Conservation (phyloP, 2,113 vertebrate species). For the Pollachius pollachius region DNA sequence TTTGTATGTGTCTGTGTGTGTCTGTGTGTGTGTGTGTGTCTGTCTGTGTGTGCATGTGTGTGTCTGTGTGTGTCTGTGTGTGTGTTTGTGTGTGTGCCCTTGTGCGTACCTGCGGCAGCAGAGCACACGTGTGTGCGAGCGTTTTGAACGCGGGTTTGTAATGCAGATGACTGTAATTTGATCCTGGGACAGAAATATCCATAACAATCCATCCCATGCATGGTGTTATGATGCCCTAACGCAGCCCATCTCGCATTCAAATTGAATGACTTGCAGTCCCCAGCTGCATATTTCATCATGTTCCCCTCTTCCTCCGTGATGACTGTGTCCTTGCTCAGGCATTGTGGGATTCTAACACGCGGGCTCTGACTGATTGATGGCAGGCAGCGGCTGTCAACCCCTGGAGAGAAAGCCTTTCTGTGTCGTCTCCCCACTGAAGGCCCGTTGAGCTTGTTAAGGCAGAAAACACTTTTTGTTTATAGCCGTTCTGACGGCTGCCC, state of each 20-base stretch:
- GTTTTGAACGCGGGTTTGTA: background rate
- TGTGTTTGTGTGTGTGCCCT: too few relatives aligned
- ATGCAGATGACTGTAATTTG: background rate
- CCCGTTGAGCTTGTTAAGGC: slow-evolving; percentile 76
- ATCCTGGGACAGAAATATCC: slow-evolving; percentile 4
- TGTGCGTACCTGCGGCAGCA: too few relatives aligned
- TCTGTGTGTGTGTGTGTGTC: too few relatives aligned
- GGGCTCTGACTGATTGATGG: slow-evolving; percentile 72
- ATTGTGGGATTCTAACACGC: slow-evolving; percentile 59
- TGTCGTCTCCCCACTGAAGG: slow-evolving; percentile 69
- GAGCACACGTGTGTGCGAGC: too few relatives aligned
- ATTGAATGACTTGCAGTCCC: slow-evolving; percentile 53
- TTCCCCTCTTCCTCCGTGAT: slow-evolving; percentile 46
- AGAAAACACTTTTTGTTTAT: slow-evolving; percentile 73
- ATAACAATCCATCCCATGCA: background rate
- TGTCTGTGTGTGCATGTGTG: too few relatives aligned
- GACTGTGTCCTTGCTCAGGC: slow-evolving; percentile 70
- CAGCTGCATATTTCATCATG: slow-evolving; percentile 65
- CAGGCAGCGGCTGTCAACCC: slow-evolving; percentile 70
- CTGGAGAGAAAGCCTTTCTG: slow-evolving; percentile 69
- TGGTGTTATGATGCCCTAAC: slow-evolving; percentile 18
- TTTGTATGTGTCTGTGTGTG: too few relatives aligned
- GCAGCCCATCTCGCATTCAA: slow-evolving; percentile 23
- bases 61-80: too few relatives aligned
- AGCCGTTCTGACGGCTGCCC: slow-evolving; percentile 60